A percentile compares a stretch with the other conserved stretches of the same genome.
These are phyloP conservation scores for Polymixis lichenea DNA, from an alignment of 2,888 invertebrate species.

Conservation along the genomic window DNA sequence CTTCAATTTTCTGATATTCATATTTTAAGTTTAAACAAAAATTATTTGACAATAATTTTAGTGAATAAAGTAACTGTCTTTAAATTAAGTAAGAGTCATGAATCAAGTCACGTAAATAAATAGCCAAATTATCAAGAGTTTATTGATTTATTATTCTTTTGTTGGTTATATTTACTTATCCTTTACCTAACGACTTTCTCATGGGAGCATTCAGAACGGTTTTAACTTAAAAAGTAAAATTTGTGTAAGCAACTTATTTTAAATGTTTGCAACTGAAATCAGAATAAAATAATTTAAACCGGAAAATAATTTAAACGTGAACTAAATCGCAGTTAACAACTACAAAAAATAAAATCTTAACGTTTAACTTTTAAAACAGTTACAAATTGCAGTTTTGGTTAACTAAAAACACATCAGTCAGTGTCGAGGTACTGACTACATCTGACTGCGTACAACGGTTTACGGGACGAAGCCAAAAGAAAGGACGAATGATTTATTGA, in stretches of 20 bases:
- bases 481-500: conserved; percentile 42
- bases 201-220: background rate
- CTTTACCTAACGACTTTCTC: background rate
- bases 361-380: conserved; percentile 52
- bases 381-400: conserved; percentile 53
- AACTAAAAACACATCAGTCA: conserved; percentile 54
- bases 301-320: too few relatives aligned
- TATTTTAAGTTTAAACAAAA: background rate
- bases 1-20: background rate
- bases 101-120: background rate
- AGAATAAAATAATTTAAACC: conserved; percentile 36
- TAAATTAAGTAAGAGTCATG: background rate
- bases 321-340: conserved; percentile 36
- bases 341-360: conserved; percentile 40
- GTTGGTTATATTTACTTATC: background rate
- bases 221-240: background rate
- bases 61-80: background rate
- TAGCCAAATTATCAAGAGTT: background rate
- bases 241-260: background rate
- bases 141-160: background rate
- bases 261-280: background rate
- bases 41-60: background rate
- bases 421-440: conserved; percentile 45
- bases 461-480: conserved; percentile 38
- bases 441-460: conserved; percentile 40